Evolutionary conservation across 2,113 vertebrate species (phyloP).

Genomic region (Ceyx melanurus): DNA sequence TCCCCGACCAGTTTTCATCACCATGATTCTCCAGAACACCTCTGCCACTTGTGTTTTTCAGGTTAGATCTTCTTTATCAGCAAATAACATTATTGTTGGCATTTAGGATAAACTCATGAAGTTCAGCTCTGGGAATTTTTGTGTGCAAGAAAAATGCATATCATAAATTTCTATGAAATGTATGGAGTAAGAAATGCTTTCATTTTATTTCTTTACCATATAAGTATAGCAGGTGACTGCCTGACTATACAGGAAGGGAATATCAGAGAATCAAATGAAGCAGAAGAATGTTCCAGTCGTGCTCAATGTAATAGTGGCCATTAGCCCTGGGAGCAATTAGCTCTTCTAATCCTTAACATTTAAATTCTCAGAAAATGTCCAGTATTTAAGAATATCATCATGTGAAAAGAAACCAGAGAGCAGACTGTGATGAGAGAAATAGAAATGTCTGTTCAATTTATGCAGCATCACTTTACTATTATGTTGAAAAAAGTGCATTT

Average conservation of each 20-base stretch:
- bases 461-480: neutral
- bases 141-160: neutral
- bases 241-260: neutral
- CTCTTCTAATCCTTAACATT: conserved; percentile 42
- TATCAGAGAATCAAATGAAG: conserved; percentile 31
- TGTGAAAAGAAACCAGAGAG: conserved; percentile 33
- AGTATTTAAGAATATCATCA: conserved; percentile 21
- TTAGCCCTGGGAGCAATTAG: conserved; percentile 29
- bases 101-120: neutral
- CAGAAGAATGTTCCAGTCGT: conserved; percentile 25
- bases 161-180: neutral
- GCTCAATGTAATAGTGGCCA: conserved; percentile 10
- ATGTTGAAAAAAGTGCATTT: conserved; percentile 39
- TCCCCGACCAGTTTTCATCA: too few relatives aligned
- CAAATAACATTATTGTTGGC: neutral
- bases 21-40: too few relatives aligned
- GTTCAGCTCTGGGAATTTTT: neutral
- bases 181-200: neutral
- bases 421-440: conserved; percentile 13
- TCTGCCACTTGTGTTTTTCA: too few relatives aligned
- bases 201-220: neutral
- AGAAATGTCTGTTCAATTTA: conserved; percentile 16
- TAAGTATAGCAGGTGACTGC: neutral
- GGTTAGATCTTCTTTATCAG: neutral
- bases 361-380: conserved; percentile 11